These are phyloP conservation scores for Platysteira castanea DNA, from an alignment of 2,113 vertebrate species.

Conservation along the genomic window DNA sequence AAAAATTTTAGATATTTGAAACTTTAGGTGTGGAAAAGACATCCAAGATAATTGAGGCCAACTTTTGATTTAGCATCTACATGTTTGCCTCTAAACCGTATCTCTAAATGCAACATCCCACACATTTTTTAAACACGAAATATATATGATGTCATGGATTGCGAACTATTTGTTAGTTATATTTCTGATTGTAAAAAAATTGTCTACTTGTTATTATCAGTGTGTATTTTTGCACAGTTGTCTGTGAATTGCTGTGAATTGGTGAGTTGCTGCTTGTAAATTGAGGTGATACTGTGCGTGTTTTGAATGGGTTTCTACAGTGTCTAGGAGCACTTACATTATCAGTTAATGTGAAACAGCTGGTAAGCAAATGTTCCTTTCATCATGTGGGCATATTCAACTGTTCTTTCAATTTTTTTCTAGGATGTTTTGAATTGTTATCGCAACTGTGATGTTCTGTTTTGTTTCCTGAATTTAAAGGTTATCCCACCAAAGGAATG, in stretches of 20 bases:
- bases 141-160: background rate
- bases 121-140: background rate
- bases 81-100: background rate
- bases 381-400: background rate
- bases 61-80: background rate
- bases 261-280: background rate
- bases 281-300: background rate
- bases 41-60: background rate
- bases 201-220: background rate
- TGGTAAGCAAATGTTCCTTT: background rate
- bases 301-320: background rate
- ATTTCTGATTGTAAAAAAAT: background rate
- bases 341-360: background rate
- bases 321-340: background rate
- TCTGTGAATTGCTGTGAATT: background rate
- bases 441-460: background rate
- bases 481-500: conserved; percentile 81
- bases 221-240: background rate
- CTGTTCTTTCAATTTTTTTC: background rate
- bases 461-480: conserved; percentile 58
- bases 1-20: background rate
- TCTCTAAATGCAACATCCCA: background rate
- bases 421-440: background rate
- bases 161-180: background rate
- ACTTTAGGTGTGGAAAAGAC: background rate